Evolutionary conservation across 2,113 vertebrate species (phyloP), one percentile per base, ranked within the genome.

Genomic region (Halichoeres trimaculatus): DNA sequence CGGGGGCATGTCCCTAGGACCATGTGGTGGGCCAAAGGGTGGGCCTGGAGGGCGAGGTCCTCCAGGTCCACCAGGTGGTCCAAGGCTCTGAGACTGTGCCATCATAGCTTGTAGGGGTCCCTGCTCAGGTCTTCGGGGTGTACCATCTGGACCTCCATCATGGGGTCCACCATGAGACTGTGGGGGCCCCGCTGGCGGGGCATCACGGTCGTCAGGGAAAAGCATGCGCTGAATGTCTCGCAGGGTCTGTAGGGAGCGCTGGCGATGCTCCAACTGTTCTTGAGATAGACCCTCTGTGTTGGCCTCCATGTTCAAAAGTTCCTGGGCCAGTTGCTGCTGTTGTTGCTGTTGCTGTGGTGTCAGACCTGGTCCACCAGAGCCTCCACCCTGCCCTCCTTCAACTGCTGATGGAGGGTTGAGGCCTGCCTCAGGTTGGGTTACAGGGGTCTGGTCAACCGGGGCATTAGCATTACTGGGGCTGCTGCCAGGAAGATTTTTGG

Each of bases 191-290:
- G 92, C 2, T 30, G 79, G 79, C 69, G 96, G 95, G 0, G 96
- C 91, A 35, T 95, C 94, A 24, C 94, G 94, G 91, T 99, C 97
- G 19, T 99, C 98, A 0, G 98, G 98, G 85, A 99, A 99, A 47
- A 99, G 97, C 97, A 99, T 98, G 4, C 97, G 96, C 89, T 99
- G 97, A 85, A 99, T 99, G 70, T 99, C 98, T 83, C 98, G 87
- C 68, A 99, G 94, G 19, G 97, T 99, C 89, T 99, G 98, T 72
- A 99, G 89, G 0, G 98, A 99, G 69, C 98, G 97, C 79, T 99
- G 97, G 19, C 98, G 95, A 72, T 99, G 97, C 85, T 99, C 97
- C 86, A 99, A 84, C 89, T 99, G 98, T 90, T 99, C 98, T 90
- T 99, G 97, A 41, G 98, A 99, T 24, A 99, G 93, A 47, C 98